phyloP scores from a whole-genome alignment of 2,113 vertebrate genomes.

The Phyllostomus hastatus region DNA sequence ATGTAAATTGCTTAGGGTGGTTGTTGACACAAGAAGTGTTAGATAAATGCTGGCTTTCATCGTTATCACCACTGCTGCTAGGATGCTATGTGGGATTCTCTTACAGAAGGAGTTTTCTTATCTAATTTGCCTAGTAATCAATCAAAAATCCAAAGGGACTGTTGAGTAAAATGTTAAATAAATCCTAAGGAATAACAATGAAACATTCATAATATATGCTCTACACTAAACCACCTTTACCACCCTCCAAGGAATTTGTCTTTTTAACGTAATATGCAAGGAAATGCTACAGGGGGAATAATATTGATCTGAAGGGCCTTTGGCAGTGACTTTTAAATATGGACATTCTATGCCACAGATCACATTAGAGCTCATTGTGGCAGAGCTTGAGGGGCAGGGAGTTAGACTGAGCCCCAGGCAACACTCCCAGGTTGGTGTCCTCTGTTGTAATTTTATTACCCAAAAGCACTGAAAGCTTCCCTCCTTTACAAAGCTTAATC shows the following conservation, averaged over 20 bases:
- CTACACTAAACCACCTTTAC: constrained; percentile 65
- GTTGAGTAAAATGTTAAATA: constrained; percentile 73
- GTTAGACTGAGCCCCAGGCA: neutral
- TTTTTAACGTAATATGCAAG: constrained; percentile 57
- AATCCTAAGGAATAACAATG: constrained; percentile 70
- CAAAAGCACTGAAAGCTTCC: neutral
- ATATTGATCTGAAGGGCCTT: constrained; percentile 52
- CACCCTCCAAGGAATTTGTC: constrained; percentile 58
- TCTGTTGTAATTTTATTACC: constrained; percentile 42
- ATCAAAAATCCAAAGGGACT: constrained; percentile 76
- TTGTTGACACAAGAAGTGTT: neutral
- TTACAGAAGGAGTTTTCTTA: constrained; percentile 62
- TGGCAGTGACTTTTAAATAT: constrained; percentile 60
- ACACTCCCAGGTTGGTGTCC: neutral
- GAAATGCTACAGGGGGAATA: constrained; percentile 39
- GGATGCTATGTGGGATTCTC: neutral
- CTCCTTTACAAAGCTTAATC: neutral
- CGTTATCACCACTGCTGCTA: neutral
- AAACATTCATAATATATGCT: constrained; percentile 73
- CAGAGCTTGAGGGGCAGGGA: neutral
- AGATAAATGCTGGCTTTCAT: neutral
- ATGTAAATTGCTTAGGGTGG: neutral
- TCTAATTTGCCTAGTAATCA: constrained; percentile 75
- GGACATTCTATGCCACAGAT: neutral
- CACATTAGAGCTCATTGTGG: neutral